These are phyloP conservation scores for Alsophila aescularia DNA, from an alignment of 2,888 invertebrate genomes.

Conservation along the genomic window DNA sequence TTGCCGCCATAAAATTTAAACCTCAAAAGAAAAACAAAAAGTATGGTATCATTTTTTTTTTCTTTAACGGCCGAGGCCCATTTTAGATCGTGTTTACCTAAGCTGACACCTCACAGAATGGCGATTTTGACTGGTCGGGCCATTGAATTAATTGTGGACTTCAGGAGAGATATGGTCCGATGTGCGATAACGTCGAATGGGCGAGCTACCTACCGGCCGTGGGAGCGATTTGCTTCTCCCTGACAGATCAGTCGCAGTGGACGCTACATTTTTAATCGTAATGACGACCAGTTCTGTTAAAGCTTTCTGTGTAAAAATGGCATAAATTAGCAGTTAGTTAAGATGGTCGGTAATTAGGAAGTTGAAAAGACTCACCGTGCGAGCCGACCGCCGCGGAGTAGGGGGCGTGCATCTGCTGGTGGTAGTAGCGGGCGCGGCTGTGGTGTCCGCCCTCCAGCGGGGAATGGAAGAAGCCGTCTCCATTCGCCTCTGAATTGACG, in stretches of 20 bases:
- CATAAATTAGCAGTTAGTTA: conserved; percentile 43
- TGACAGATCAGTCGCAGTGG: conserved; percentile 61
- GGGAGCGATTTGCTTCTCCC: conserved; percentile 70
- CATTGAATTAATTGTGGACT: conserved; percentile 79
- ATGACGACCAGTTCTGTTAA: conserved; percentile 51
- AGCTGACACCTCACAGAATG: conserved; percentile 82
- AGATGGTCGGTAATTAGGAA: conserved; percentile 22
- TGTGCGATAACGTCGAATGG: conserved; percentile 69
- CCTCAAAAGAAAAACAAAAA: conserved; percentile 80
- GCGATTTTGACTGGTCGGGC: conserved; percentile 80
- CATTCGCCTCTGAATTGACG: conserved; percentile 79
- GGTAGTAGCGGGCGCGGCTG: conserved; percentile 83
- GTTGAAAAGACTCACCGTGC: conserved; percentile 69
- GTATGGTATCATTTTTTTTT: conserved; percentile 71
- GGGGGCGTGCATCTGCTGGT: conserved; percentile 84
- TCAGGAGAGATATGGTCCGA: conserved; percentile 77
- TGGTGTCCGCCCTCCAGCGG: conserved; percentile 82
- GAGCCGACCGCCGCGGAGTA: conserved; percentile 82
- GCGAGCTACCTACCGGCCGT: conserved; percentile 64
- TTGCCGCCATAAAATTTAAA: conserved; percentile 82
- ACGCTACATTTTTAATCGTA: conserved; percentile 63
- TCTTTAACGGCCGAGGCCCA: conserved; percentile 73
- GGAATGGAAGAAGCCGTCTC: conserved; percentile 83
- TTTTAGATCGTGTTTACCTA: conserved; percentile 83
- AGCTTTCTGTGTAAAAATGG: conserved; percentile 38